Evolutionary conservation across 2,113 vertebrate genomes (phyloP).

Genomic region (Neogobius melanostomus): DNA sequence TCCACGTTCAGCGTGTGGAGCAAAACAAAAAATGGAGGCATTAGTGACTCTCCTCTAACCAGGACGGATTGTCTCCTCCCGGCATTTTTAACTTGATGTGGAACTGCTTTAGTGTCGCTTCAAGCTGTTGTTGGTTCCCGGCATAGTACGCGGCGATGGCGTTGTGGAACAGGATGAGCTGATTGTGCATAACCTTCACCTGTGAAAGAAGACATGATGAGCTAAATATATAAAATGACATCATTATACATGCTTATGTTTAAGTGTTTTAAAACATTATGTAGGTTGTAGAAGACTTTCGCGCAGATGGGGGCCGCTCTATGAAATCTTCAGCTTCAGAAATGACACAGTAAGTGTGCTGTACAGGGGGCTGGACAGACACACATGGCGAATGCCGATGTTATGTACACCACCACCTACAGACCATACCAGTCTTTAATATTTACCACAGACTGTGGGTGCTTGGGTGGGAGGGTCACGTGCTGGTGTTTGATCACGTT

Average conservation of each 20-base stretch:
- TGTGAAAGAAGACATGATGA: conserved; percentile 53
- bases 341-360: too few species aligned
- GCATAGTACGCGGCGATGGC: conserved; percentile 95
- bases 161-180: conserved; percentile 97
- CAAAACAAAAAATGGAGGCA: conserved; percentile 7
- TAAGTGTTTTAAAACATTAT: too few species aligned
- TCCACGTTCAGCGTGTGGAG: conserved; percentile 6
- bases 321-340: too few species aligned
- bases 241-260: not conserved
- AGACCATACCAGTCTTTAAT: too few species aligned
- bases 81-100: conserved; percentile 98
- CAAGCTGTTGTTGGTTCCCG: conserved; percentile 97
- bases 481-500: too few species aligned
- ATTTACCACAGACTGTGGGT: too few species aligned
- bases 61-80: conserved; percentile 90
- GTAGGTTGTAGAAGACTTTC: too few species aligned
- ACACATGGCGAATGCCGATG: too few species aligned
- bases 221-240: not conserved
- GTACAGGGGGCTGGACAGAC: too few species aligned
- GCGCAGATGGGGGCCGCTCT: too few species aligned
- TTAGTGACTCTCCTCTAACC: conserved; percentile 92
- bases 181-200: conserved; percentile 98
- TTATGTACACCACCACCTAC: too few species aligned
- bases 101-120: conserved; percentile 97
- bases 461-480: too few species aligned